Conservation (phyloP, 2,113 vertebrate species). For the Poeciliopsis occidentalis region DNA sequence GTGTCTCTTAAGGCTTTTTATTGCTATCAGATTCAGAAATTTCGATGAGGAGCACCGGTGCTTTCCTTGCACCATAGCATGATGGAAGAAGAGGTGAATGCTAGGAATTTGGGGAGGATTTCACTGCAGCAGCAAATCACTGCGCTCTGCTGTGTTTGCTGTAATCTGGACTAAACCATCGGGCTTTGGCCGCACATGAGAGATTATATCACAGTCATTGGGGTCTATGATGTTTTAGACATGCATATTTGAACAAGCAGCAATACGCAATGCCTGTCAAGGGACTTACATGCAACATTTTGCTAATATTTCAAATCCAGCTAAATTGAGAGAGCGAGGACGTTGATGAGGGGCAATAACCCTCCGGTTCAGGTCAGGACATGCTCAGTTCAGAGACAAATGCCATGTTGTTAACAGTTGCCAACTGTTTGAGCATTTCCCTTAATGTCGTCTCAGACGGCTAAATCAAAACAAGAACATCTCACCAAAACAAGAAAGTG, state of each 20-base stretch:
- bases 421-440: neutral
- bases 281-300: neutral
- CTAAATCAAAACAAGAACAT: neutral
- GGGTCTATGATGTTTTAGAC: neutral
- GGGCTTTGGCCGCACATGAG: conserved; percentile 50
- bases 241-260: neutral
- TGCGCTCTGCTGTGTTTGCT: conserved; percentile 34
- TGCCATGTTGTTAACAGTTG: neutral
- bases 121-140: conserved; percentile 41
- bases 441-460: neutral
- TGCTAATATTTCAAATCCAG: neutral
- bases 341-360: neutral
- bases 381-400: neutral
- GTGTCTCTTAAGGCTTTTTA: neutral
- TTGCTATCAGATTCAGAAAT: conserved; percentile 1
- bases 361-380: neutral
- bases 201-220: conserved; percentile 57
- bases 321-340: neutral
- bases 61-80: conserved; percentile 7
- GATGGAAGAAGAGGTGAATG: conserved; percentile 2
- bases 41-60: neutral
- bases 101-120: conserved; percentile 41
- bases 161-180: conserved; percentile 72
- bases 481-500: neutral
- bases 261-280: neutral